Conservation (phyloP, 2,888 invertebrate genomes). For the Macropis europaea region DNA sequence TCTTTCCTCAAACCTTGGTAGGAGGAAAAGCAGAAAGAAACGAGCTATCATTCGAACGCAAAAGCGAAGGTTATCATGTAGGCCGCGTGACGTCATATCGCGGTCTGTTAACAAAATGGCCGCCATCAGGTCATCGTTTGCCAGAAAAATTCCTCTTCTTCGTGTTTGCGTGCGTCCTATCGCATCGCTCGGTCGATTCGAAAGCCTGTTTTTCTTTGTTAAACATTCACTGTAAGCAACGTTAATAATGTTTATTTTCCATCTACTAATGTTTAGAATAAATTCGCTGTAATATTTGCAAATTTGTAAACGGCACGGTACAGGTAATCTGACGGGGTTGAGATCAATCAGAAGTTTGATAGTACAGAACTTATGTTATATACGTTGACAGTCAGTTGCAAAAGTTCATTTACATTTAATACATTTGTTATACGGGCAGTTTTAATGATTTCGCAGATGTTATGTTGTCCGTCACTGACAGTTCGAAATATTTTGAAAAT, state of each 20-base stretch:
- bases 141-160: slow-evolving; percentile 40
- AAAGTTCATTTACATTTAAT: too few relatives aligned
- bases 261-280: background rate
- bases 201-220: background rate
- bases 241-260: background rate
- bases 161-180: background rate
- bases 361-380: too few relatives aligned
- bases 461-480: too few relatives aligned
- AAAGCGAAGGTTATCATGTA: slow-evolving; percentile 71
- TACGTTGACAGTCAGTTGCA: too few relatives aligned
- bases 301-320: too few relatives aligned
- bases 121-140: slow-evolving; percentile 44
- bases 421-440: too few relatives aligned
- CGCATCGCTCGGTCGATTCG: background rate
- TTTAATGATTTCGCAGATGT: too few relatives aligned
- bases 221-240: background rate
- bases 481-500: too few relatives aligned
- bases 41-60: slow-evolving; percentile 28
- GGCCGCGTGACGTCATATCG: slow-evolving; percentile 73
- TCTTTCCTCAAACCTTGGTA: background rate
- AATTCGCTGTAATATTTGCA: too few relatives aligned
- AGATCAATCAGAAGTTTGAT: too few relatives aligned
- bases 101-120: slow-evolving; percentile 68
- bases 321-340: too few relatives aligned
- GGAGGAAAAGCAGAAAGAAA: slow-evolving; percentile 7